phyloP scores from a whole-genome alignment of 2,113 vertebrate species.

The Spermophilus dauricus region DNA sequence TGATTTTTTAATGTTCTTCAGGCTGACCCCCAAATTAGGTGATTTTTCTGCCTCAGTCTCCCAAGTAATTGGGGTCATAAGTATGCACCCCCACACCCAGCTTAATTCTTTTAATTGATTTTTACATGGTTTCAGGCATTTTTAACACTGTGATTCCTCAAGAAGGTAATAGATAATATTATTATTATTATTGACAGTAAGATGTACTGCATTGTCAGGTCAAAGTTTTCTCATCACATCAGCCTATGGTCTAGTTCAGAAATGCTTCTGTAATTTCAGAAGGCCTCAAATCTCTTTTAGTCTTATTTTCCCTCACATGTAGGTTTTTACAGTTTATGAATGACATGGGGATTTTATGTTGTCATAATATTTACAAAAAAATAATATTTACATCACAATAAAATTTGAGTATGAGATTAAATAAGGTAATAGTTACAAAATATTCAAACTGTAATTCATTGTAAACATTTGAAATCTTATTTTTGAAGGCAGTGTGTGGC shows the following conservation, averaged over 20 bases:
- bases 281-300: slow-evolving; percentile 36
- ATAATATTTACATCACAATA: background rate
- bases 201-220: background rate
- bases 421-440: background rate
- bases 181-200: background rate
- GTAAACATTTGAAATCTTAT: background rate
- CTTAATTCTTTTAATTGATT: slow-evolving; percentile 22
- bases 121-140: background rate
- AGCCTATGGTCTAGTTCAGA: background rate
- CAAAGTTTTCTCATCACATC: background rate
- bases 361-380: background rate
- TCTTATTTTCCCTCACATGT: background rate
- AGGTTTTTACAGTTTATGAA: background rate
- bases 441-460: background rate
- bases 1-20: background rate
- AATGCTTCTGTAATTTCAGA: slow-evolving; percentile 8
- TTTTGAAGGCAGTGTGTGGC: slow-evolving; percentile 11
- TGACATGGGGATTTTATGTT: background rate
- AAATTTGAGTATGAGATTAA: slow-evolving; percentile 10
- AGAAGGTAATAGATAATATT: background rate
- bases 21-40: background rate
- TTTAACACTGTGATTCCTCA: background rate
- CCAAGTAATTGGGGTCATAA: background rate
- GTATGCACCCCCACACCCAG: too few species aligned
- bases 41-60: background rate